phyloP scores from a whole-genome alignment of 2,888 invertebrate species.

The Agriotes lineatus region DNA sequence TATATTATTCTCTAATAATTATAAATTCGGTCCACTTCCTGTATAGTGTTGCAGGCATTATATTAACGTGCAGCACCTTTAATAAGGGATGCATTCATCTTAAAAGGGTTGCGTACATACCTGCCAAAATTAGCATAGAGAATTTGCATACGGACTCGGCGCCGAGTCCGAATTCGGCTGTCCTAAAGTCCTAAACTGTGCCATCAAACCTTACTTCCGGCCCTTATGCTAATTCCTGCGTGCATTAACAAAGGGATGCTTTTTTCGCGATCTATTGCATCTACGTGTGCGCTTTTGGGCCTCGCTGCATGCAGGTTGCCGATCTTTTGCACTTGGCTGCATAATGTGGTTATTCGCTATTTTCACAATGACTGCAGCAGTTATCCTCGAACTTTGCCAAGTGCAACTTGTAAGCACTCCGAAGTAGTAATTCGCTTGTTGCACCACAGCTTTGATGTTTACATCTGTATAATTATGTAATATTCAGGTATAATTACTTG shows the following conservation, averaged over 20 bases:
- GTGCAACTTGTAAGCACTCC: background rate
- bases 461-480: constrained; percentile 24
- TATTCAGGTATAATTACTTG: constrained; percentile 26
- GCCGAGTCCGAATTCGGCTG: constrained; percentile 6
- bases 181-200: background rate
- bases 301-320: no score
- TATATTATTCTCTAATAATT: no score
- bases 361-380: no score
- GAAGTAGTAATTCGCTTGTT: constrained; percentile 6
- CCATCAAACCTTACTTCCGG: constrained; percentile 37
- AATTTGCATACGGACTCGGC: background rate
- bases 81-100: background rate
- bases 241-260: constrained; percentile 31
- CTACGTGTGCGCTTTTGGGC: no score
- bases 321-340: no score
- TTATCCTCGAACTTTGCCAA: background rate
- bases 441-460: constrained; percentile 34
- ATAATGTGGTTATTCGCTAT: no score
- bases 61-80: constrained; percentile 9
- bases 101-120: constrained; percentile 5
- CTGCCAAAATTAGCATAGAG: constrained; percentile 26
- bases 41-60: no score
- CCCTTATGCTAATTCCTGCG: constrained; percentile 34
- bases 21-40: no score
- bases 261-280: constrained; percentile 24